A percentile compares a stretch with the other conserved stretches of the same genome.
Conservation (phyloP, 2,797 vertebrate species). For the Aphelocoma californica region DNA sequence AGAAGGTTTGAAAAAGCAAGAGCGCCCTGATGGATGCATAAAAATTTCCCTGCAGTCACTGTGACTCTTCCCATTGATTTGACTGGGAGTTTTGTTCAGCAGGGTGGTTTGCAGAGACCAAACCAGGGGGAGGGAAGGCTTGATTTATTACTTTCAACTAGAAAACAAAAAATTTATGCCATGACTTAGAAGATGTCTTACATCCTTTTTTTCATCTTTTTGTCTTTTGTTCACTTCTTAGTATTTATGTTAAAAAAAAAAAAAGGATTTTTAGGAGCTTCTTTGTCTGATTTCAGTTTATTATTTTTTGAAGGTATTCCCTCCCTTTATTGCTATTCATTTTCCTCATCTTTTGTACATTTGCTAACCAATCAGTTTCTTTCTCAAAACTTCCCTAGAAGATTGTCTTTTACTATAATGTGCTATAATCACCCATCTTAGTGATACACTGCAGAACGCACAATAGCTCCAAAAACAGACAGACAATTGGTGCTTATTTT, state of each 20-base stretch:
- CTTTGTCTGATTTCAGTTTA: background rate
- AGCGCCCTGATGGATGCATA: background rate
- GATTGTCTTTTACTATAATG: conserved; percentile 43
- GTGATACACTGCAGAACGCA: conserved; percentile 18
- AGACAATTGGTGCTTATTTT: conserved; percentile 56
- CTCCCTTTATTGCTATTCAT: conserved; percentile 6
- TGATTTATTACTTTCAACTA: background rate
- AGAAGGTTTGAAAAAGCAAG: background rate
- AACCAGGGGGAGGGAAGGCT: background rate
- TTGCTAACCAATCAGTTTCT: conserved; percentile 31
- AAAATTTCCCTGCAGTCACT: background rate
- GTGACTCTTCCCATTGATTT: background rate
- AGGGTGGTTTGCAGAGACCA: background rate
- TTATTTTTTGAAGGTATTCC: background rate
- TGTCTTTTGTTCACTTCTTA: background rate
- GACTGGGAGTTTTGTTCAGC: background rate
- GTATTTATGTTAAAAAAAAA: background rate
- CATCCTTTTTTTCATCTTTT: background rate
- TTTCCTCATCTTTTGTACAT: conserved; percentile 21
- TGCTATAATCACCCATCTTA: conserved; percentile 32
- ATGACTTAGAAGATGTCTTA: background rate
- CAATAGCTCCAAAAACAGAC: conserved; percentile 37
- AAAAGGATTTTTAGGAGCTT: background rate
- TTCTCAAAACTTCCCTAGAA: conserved; percentile 22
- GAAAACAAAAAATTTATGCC: background rate